A percentile compares a stretch with the other conserved stretches of the same genome.
Evolutionary conservation across 2,888 invertebrate genomes (phyloP).

Genomic region (Apotomis turbidana): DNA sequence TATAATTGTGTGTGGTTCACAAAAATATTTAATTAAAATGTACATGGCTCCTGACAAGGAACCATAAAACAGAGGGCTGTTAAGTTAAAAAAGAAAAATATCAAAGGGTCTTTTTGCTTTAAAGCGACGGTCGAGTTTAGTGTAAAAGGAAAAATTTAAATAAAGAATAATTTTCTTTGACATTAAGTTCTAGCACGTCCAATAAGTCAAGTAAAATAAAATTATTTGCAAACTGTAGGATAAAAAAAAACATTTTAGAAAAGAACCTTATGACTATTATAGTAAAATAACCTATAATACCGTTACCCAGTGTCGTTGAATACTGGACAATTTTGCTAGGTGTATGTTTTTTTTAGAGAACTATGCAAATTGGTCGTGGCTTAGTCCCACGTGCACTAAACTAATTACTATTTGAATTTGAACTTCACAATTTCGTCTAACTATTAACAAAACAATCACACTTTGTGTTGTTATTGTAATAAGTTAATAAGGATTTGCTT

Average conservation of each 20-base stretch:
- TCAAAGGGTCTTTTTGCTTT: slow-evolving; percentile 28
- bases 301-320: too few relatives aligned
- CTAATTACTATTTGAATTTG: too few relatives aligned
- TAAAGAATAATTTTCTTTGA: slow-evolving; percentile 28
- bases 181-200: slow-evolving; percentile 32
- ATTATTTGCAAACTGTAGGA: slow-evolving; percentile 9
- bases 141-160: slow-evolving; percentile 23
- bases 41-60: not conserved
- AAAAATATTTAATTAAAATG: not conserved
- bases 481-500: too few relatives aligned
- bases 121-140: slow-evolving; percentile 33
- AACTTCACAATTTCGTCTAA: too few relatives aligned
- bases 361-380: too few relatives aligned
- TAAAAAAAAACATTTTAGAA: not conserved
- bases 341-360: too few relatives aligned
- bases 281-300: slow-evolving; percentile 5
- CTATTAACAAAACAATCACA: too few relatives aligned
- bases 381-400: too few relatives aligned
- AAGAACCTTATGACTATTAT: not conserved
- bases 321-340: too few relatives aligned
- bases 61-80: slow-evolving; percentile 24
- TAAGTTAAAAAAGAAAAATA: slow-evolving; percentile 36
- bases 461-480: too few relatives aligned
- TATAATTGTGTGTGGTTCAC: not conserved
- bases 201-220: slow-evolving; percentile 24